phyloP scores from a whole-genome alignment of 2,113 vertebrate genomes.

The Panthera tigris region DNA sequence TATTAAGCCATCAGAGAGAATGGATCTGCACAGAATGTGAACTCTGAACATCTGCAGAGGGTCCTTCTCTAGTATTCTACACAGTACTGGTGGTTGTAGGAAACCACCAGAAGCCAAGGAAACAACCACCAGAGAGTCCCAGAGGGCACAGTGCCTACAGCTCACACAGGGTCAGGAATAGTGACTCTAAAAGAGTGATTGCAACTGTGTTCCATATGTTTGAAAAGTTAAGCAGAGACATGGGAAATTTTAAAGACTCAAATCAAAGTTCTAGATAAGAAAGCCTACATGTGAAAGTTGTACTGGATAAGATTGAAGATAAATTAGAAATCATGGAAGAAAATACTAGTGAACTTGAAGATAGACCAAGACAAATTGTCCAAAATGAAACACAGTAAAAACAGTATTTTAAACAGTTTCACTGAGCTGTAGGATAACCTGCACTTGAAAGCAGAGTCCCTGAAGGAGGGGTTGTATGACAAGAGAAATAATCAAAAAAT shows the following conservation, averaged over 20 bases:
- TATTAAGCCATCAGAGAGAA: background rate
- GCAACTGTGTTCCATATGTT: background rate
- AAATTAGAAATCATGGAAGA: background rate
- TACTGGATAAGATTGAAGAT: background rate
- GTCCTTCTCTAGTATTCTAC: background rate
- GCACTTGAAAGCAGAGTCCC: background rate
- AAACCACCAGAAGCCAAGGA: background rate
- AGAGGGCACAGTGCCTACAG: background rate
- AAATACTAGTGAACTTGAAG: constrained; percentile 12
- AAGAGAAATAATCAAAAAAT: background rate
- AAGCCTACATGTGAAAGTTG: background rate
- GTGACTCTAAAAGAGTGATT: background rate
- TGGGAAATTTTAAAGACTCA: background rate
- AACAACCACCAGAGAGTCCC: background rate
- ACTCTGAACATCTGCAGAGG: background rate
- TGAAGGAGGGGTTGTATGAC: background rate
- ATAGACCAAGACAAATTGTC: background rate
- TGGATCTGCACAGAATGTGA: background rate
- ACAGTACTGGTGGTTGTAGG: background rate
- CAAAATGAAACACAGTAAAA: background rate
- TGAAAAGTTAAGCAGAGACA: background rate
- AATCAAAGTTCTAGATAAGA: background rate
- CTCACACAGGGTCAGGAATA: background rate
- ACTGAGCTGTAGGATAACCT: background rate
- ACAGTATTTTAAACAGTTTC: background rate